A percentile compares a stretch with the other conserved stretches of the same genome.
These are phyloP conservation scores for Siniperca obscura DNA, from an alignment of 2,797 vertebrate genomes.

Conservation along the genomic window DNA sequence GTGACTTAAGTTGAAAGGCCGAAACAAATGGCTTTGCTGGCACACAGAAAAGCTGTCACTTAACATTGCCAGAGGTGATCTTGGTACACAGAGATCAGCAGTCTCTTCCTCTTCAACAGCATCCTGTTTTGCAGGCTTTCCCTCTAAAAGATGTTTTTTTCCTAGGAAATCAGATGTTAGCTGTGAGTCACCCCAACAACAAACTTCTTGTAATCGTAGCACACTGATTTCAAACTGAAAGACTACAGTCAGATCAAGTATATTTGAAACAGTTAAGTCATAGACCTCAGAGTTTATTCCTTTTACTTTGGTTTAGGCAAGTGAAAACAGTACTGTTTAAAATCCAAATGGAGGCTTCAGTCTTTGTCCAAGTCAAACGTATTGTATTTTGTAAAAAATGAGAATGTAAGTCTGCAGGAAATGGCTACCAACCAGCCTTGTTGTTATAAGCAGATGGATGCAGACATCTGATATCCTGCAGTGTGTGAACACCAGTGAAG, in stretches of 20 bases:
- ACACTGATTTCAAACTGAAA: background rate
- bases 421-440: conserved; percentile 33
- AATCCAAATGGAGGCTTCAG: background rate
- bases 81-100: conserved; percentile 13
- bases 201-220: background rate
- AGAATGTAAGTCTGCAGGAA: conserved; percentile 49
- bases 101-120: conserved; percentile 26
- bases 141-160: background rate
- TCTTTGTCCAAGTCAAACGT: background rate
- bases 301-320: background rate
- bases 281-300: background rate
- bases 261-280: background rate
- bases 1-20: conserved; percentile 55
- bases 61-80: conserved; percentile 47
- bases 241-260: background rate
- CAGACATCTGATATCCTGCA: conserved; percentile 59
- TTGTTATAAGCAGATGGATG: conserved; percentile 60
- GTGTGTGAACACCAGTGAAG: conserved; percentile 44
- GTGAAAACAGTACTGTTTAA: background rate
- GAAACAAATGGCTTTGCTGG: conserved; percentile 66
- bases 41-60: conserved; percentile 36
- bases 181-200: background rate
- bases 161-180: background rate
- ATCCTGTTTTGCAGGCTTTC: conserved; percentile 32
- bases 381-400: conserved; percentile 19